These are phyloP conservation scores for Mustelus asterias DNA, from an alignment of 2,113 vertebrate species.

Conservation along the genomic window DNA sequence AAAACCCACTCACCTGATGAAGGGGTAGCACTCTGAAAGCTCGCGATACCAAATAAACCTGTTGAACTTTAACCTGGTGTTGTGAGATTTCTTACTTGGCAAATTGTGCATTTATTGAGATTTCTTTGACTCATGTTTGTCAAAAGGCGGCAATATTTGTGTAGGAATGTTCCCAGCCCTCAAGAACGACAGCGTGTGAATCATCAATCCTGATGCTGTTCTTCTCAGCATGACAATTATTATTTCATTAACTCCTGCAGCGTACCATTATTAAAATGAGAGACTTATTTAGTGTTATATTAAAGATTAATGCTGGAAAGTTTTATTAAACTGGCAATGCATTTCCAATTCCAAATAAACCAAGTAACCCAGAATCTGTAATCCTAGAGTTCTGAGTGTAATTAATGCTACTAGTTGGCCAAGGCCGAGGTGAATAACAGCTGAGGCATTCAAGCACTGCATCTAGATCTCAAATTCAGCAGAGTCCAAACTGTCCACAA, in stretches of 20 bases:
- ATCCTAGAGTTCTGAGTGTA: not conserved
- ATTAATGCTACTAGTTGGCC: not conserved
- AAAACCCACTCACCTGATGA: too few species aligned
- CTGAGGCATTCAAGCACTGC: not conserved
- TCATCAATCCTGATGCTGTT: not conserved
- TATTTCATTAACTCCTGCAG: not conserved
- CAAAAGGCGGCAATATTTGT: not conserved
- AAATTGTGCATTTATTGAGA: not conserved
- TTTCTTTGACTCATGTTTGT: not conserved
- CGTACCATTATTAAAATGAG: not conserved
- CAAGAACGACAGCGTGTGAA: not conserved
- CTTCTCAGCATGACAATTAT: not conserved
- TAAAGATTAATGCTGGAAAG: not conserved
- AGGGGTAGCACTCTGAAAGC: too few species aligned
- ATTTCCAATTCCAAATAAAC: constrained; percentile 13
- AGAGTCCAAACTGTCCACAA: not conserved
- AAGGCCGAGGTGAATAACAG: not conserved
- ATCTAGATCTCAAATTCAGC: not conserved
- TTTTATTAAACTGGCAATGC: not conserved
- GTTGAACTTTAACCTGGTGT: too few species aligned
- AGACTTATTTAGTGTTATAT: not conserved
- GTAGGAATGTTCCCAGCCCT: not conserved
- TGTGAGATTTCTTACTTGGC: not conserved
- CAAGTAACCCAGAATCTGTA: constrained; percentile 12
- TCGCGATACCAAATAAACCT: too few species aligned